Percentiles rank a stretch among this genome's conserved stretches.
phyloP scores from a whole-genome alignment of 2,888 invertebrate species.

The Lysandra coridon region DNA sequence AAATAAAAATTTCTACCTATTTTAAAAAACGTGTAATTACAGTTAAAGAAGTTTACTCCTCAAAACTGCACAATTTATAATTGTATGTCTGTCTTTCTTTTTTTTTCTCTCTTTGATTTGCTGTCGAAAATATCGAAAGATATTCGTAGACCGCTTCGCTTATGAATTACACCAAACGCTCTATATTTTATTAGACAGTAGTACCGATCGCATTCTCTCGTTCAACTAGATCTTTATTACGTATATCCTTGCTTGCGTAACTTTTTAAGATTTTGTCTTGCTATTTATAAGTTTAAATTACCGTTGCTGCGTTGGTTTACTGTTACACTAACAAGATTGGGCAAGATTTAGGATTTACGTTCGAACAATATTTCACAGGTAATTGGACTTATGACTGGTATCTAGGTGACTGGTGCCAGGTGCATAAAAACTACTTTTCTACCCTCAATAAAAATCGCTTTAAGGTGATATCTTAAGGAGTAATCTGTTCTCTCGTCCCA shows the following conservation, averaged over 20 bases:
- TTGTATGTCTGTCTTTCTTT: too few relatives aligned
- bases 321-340: neutral
- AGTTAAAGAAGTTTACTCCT: too few relatives aligned
- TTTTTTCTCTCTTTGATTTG: too few relatives aligned
- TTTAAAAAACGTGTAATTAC: too few relatives aligned
- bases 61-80: too few relatives aligned
- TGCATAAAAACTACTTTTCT: neutral
- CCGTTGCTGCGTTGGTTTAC: neutral
- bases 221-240: conserved; percentile 48
- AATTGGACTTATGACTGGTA: neutral
- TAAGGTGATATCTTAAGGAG: too few relatives aligned
- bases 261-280: conserved; percentile 17
- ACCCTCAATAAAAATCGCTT: neutral
- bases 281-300: conserved; percentile 10
- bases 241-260: conserved; percentile 46
- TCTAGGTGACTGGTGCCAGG: neutral
- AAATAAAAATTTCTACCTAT: too few relatives aligned
- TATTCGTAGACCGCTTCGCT: neutral
- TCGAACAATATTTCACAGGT: neutral
- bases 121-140: too few relatives aligned
- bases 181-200: conserved; percentile 38
- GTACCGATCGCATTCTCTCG: conserved; percentile 38
- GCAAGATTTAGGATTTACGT: conserved; percentile 1
- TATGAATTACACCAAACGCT: conserved; percentile 31
- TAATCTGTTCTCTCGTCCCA: too few relatives aligned